Conservation (phyloP, 2,888 invertebrate genomes). For the Belgica antarctica region DNA sequence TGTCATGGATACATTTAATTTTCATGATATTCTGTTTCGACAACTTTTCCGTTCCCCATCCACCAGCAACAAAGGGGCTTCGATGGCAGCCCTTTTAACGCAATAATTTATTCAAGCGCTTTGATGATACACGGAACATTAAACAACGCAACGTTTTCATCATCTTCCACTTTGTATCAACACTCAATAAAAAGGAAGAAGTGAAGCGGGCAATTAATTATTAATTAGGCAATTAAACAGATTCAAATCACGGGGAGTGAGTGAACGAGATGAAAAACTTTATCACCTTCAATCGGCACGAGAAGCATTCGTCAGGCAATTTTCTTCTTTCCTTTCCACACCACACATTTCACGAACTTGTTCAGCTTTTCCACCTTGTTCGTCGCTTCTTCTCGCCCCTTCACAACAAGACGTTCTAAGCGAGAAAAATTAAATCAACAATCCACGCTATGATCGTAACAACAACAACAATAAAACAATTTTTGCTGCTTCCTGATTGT, state of each 20-base stretch:
- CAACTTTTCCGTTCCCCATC: neutral
- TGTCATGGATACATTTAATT: constrained; percentile 38
- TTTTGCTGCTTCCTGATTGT: neutral
- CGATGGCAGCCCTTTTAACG: neutral
- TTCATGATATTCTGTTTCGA: constrained; percentile 33
- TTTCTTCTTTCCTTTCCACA: neutral
- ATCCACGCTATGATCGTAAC: neutral
- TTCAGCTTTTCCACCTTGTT: neutral
- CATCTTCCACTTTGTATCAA: neutral
- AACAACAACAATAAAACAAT: constrained; percentile 11
- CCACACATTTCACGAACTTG: constrained; percentile 4
- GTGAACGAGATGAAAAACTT: neutral
- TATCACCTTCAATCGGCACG: constrained; percentile 15
- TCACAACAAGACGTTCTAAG: neutral
- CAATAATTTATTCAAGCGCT: neutral
- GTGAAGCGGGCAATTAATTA: neutral
- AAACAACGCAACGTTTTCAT: neutral
- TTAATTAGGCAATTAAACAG: constrained; percentile 3
- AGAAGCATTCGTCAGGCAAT: neutral
- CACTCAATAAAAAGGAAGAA: neutral
- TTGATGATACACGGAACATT: neutral
- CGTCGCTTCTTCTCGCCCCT: neutral
- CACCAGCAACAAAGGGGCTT: neutral
- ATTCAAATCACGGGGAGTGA: constrained; percentile 3
- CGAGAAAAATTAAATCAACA: constrained; percentile 1